These are phyloP conservation scores for Neuroscelio doddi DNA, from an alignment of 2,888 invertebrate species.

Conservation along the genomic window DNA sequence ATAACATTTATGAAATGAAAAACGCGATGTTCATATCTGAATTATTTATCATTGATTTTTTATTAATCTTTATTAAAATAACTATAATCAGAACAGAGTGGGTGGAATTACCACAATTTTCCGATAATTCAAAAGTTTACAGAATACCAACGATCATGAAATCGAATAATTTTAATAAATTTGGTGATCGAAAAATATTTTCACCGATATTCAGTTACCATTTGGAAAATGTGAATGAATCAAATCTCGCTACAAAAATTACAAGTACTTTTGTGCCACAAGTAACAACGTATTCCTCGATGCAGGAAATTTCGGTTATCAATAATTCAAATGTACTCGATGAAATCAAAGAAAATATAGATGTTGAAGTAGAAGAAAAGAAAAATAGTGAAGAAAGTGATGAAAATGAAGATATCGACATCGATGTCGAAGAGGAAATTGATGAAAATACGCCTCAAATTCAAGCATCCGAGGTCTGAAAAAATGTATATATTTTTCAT, in stretches of 20 bases:
- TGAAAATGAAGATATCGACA: background rate
- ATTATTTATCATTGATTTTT: background rate
- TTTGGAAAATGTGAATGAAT: conserved; percentile 5
- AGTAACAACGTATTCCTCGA: background rate
- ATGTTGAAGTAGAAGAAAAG: background rate
- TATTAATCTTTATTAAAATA: conserved; percentile 29
- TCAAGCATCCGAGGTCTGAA: background rate
- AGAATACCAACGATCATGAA: conserved; percentile 12
- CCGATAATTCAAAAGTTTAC: conserved; percentile 62
- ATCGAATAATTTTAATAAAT: conserved; percentile 12
- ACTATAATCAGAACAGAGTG: conserved; percentile 55
- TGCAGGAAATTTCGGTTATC: background rate
- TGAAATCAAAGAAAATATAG: background rate
- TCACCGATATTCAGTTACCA: background rate
- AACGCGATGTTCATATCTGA: conserved; percentile 17
- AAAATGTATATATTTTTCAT: background rate
- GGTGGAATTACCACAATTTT: conserved; percentile 69
- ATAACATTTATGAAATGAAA: too few species aligned
- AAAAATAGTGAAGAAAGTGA: background rate
- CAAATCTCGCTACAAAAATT: background rate
- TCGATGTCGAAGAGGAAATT: background rate
- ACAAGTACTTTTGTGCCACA: background rate
- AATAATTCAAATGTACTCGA: background rate
- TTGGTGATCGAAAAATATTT: conserved; percentile 8
- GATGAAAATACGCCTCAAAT: background rate